Evolutionary conservation across 2,797 vertebrate species (phyloP), one percentile per base, ranked within the genome.

Genomic region (Phyllotis vaccarum): DNA sequence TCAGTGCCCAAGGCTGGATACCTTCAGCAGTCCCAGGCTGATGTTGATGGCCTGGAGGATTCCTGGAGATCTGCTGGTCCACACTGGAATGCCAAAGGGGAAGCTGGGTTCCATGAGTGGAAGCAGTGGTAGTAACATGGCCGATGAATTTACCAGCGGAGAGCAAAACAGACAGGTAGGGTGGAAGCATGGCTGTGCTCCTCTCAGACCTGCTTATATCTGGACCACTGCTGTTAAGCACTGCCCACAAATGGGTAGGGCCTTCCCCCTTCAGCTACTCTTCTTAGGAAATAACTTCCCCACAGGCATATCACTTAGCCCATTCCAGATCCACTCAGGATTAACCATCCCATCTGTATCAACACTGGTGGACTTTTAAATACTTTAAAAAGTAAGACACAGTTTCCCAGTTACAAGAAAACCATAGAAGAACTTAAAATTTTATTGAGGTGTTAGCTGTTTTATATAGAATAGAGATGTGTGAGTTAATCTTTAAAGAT

Each of bases 401-500:
- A 60, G 16, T 3, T 31, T 17, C 13, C 85, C 40, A 72, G 31
- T 81, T 92, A n/a, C 56, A 85, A 85, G 40, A 70, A 88, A 56
- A 94, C 40, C 40, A 89, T 43, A 93, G 27, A 76, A 86, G 27
- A 82, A 87, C 46, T 93, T 81, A n/a, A 83, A 92, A 89, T 12
- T 79, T 37, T 40, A 29, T 81, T 82, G 58, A 40, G 37, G 37
- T 17, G n/a, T 82, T 82, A 60, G 7, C 24, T 82, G 13, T 60
- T 40, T 40, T 60, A 64, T 46, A 64, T 49, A 66, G 62, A 66
- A 66, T 85, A 34, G 58, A 12, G 12, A 87, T 91, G 52, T 49
- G 70, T 62, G 70, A 58, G 43, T 81, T 93, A 76, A 64, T 85
- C 43, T 92, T 95, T 83, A 88, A 90, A 90, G n/a, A 64, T 56